phyloP scores from a whole-genome alignment of 2,797 vertebrate species.

The Eulemur albifrons region DNA sequence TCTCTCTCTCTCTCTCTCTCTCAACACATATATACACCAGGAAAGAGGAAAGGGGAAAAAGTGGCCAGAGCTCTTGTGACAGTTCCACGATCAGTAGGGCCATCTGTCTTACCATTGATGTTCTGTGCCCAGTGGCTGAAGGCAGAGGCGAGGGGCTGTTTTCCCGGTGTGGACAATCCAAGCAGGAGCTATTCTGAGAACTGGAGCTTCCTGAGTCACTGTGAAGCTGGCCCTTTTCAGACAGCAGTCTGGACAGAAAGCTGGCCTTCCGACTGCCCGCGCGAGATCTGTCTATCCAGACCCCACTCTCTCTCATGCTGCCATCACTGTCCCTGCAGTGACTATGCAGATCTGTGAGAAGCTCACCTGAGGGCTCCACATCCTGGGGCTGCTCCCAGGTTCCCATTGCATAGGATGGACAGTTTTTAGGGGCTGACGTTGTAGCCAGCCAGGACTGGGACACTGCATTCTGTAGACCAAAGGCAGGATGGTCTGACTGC shows the following conservation, averaged over 20 bases:
- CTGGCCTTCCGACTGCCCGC: slow-evolving; percentile 89
- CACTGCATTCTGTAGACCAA: slow-evolving; percentile 84
- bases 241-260: slow-evolving; percentile 91
- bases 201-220: slow-evolving; percentile 84
- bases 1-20: neutral
- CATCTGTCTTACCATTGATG: slow-evolving; percentile 93
- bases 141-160: slow-evolving; percentile 87
- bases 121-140: slow-evolving; percentile 87
- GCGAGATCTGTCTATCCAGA: slow-evolving; percentile 87
- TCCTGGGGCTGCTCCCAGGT: slow-evolving; percentile 71
- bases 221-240: slow-evolving; percentile 84
- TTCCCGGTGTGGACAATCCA: slow-evolving; percentile 81
- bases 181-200: slow-evolving; percentile 84
- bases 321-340: slow-evolving; percentile 86
- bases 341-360: slow-evolving; percentile 60
- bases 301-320: slow-evolving; percentile 81
- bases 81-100: neutral
- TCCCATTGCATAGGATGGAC: slow-evolving; percentile 47
- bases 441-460: slow-evolving; percentile 53
- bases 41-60: neutral
- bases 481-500: slow-evolving; percentile 76
- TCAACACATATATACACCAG: neutral
- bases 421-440: slow-evolving; percentile 54
- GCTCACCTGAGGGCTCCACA: slow-evolving; percentile 70
- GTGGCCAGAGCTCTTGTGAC: neutral